Base-by-base conservation (phyloP, 2,888 invertebrate species). In the Pammene aurita region DNA sequence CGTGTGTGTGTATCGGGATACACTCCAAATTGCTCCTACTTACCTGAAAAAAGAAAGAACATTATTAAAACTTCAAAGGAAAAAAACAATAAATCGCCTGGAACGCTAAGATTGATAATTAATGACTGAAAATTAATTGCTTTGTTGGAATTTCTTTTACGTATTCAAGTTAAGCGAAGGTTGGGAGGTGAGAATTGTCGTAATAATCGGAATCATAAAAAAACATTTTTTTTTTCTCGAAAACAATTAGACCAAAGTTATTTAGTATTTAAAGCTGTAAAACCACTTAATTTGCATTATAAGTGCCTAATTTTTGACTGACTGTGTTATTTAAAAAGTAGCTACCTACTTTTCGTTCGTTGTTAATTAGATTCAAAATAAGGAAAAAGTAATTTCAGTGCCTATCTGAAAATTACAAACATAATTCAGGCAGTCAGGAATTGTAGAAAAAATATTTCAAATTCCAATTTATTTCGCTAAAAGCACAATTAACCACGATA, bases 41-140 rank as follows among this genome's bases (percentile, higher is more conserved):
- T 89, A 89, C 89, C 89, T 89, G 86, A 84, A 87, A 80, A 34
- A 72, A 78, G 77, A 74, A 62, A 69, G 66, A 73, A 74, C 74
- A 66, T 18, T 64, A 58, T 34, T 70, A 68, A 57, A 46, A 48
- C 62, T 52, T 61, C 42, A 61, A 70, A 57, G 35, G n/a, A 57
- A 52, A 57, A 48, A 52, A 58, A 64, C 52, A 58, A 64, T 68
- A 57, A 64, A 57, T 57, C 44, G 35, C 35, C 35, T 42, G 52
- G 56, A 48, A 38, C 58, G 46, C 54, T 65, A 64, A 67, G 67
- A 68, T 74, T 74, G 77, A 72, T 78, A 83, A 83, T 84, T 81
- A 83, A 84, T 73, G 80, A 77, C 80, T 79, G 81, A 84, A 83
- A 85, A 84, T 82, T 84, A 84, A 85, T 84, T 84, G 81, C 80